Percentiles rank a stretch among this genome's conserved stretches.
Evolutionary conservation across 1,140 invertebrate genomes (phyloP).

Genomic region (Calycopis cecrops): DNA sequence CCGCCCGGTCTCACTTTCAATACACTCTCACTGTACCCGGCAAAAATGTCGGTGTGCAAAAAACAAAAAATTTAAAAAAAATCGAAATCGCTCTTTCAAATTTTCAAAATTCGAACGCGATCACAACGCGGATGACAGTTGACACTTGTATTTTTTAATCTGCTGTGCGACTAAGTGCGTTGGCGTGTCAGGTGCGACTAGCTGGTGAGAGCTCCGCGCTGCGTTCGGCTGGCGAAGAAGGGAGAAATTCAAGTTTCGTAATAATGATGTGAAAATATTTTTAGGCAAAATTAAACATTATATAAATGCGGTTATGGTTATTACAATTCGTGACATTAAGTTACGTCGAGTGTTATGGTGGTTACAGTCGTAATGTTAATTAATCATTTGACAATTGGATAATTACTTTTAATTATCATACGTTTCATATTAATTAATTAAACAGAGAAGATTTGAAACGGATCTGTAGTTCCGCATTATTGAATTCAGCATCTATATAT

Average conservation of each 20-base stretch:
- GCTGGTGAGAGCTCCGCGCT: constrained; percentile 21
- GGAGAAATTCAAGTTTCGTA: constrained; percentile 19
- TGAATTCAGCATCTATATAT: too few relatives aligned
- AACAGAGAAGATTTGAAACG: too few relatives aligned
- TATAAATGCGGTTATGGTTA: constrained; percentile 15
- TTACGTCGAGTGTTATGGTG: constrained; percentile 6
- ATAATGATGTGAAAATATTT: constrained; percentile 19
- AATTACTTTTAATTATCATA: too few relatives aligned
- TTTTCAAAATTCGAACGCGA: constrained; percentile 21
- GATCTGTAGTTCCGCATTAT: too few relatives aligned
- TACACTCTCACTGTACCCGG: constrained; percentile 34
- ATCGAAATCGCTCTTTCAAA: constrained; percentile 17
- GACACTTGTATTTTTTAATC: constrained; percentile 11
- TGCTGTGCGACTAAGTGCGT: constrained; percentile 28
- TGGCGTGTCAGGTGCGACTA: constrained; percentile 48
- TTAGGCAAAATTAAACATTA: constrained; percentile 18
- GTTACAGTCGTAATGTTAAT: too few relatives aligned
- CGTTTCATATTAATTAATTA: too few relatives aligned
- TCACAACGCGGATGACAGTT: constrained; percentile 16
- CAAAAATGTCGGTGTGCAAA: constrained; percentile 10
- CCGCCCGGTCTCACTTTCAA: constrained; percentile 42
- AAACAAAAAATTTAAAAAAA: constrained; percentile 13
- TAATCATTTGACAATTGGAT: too few relatives aligned
- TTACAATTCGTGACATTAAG: constrained; percentile 12
- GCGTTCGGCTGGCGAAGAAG: constrained; percentile 23